phyloP scores from a whole-genome alignment of 2,888 invertebrate species.

The Palloptera scutellata region DNA sequence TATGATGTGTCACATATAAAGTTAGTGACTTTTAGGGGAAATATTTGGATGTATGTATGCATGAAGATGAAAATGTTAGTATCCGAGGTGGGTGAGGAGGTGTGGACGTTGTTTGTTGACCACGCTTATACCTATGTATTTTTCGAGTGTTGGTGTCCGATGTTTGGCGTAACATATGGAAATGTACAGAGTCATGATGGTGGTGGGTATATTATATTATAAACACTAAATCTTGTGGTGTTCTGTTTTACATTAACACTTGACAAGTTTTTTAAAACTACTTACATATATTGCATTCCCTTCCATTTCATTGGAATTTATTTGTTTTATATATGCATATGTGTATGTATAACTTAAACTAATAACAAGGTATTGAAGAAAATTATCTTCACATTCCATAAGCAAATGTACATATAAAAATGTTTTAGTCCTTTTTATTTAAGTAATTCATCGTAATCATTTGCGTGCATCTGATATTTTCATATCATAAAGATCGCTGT shows the following conservation, averaged over 20 bases:
- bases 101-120: constrained; percentile 1
- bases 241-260: constrained; percentile 20
- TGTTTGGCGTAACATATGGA: too few species aligned
- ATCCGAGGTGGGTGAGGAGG: constrained; percentile 10
- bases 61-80: constrained; percentile 23
- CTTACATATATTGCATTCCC: background rate
- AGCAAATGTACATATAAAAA: background rate
- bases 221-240: constrained; percentile 7
- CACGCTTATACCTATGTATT: background rate
- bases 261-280: constrained; percentile 6
- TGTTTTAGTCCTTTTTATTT: background rate
- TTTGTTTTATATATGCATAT: constrained; percentile 1
- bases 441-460: background rate
- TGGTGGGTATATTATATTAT: background rate
- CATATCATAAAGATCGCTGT: background rate
- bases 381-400: background rate
- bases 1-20: constrained; percentile 44
- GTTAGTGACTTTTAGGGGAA: constrained; percentile 25
- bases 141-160: background rate
- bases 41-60: constrained; percentile 13
- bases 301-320: constrained; percentile 26
- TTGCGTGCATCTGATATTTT: background rate
- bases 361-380: background rate
- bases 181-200: too few species aligned
- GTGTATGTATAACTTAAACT: background rate